A percentile compares a stretch with the other conserved stretches of the same genome.
These are phyloP conservation scores for Onychostoma macrolepis DNA, from an alignment of 2,113 vertebrate genomes.

Conservation along the genomic window DNA sequence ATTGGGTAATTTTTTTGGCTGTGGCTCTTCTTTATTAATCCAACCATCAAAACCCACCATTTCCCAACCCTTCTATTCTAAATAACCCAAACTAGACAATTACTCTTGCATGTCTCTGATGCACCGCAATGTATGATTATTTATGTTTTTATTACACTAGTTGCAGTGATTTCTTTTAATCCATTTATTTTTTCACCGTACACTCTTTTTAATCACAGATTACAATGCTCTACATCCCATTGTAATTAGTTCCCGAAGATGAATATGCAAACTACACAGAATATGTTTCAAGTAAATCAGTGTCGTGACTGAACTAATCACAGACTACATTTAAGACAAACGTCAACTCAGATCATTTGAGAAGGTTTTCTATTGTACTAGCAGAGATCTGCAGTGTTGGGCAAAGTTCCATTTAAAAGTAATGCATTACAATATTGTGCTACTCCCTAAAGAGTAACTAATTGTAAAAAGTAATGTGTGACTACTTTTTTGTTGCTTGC, in stretches of 20 bases:
- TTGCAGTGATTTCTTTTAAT: constrained; percentile 31
- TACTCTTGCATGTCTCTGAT: not conserved
- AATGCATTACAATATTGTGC: too few relatives aligned
- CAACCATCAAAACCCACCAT: constrained; percentile 47
- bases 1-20: constrained; percentile 74
- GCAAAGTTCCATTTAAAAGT: too few relatives aligned
- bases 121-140: not conserved
- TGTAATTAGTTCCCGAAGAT: constrained; percentile 40
- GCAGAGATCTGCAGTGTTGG: too few relatives aligned
- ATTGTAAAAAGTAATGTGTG: too few relatives aligned
- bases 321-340: not conserved
- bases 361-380: not conserved
- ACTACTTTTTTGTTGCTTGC: too few relatives aligned
- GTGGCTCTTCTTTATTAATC: constrained; percentile 57
- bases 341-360: not conserved
- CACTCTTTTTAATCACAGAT: constrained; percentile 46
- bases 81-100: constrained; percentile 8
- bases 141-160: constrained; percentile 12
- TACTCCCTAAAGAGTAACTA: too few relatives aligned
- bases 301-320: not conserved
- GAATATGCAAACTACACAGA: constrained; percentile 5
- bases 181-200: constrained; percentile 33
- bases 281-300: constrained; percentile 30
- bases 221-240: constrained; percentile 42
- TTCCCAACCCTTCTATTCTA: constrained; percentile 19